A percentile compares a stretch with the other conserved stretches of the same genome.
phyloP scores from a whole-genome alignment of 2,797 vertebrate genomes.

The Gouania willdenowi region DNA sequence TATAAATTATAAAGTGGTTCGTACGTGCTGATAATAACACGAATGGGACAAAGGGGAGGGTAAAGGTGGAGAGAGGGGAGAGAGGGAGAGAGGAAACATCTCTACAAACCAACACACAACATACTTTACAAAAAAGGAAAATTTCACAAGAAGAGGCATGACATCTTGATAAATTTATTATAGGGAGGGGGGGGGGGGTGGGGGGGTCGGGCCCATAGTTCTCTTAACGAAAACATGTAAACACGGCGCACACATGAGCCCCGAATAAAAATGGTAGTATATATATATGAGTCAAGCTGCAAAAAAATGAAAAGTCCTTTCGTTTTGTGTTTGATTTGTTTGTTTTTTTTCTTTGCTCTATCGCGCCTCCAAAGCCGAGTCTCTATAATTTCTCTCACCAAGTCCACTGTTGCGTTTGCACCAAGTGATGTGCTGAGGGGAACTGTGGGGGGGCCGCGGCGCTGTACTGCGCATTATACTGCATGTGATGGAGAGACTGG shows the following conservation, averaged over 20 bases:
- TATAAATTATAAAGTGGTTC: constrained; percentile 84
- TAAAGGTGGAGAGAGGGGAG: constrained; percentile 50
- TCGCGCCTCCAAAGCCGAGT: constrained; percentile 68
- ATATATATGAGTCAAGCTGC: constrained; percentile 79
- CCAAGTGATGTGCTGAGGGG: constrained; percentile 94
- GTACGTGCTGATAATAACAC: constrained; percentile 84
- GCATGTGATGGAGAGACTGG: constrained; percentile 97
- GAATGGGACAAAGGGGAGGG: constrained; percentile 75
- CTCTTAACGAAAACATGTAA: constrained; percentile 85
- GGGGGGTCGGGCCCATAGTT: constrained; percentile 79
- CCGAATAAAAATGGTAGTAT: constrained; percentile 76
- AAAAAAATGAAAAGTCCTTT: constrained; percentile 77
- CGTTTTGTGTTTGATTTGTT: constrained; percentile 43
- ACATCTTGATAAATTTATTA: constrained; percentile 79
- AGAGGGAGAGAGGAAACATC: constrained; percentile 74
- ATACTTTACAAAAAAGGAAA: constrained; percentile 82
- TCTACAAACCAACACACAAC: constrained; percentile 86
- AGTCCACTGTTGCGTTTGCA: constrained; percentile 99
- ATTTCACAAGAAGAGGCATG: constrained; percentile 84
- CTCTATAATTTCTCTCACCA: constrained; percentile 84
- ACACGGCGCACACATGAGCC: constrained; percentile 82
- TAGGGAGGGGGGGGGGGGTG: no score
- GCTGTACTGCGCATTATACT: constrained; percentile 97
- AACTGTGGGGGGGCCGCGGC: constrained; percentile 91
- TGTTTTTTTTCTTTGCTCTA: constrained; percentile 63